phyloP scores from a whole-genome alignment of 2,113 vertebrate genomes.

The Thalassoma bifasciatum region DNA sequence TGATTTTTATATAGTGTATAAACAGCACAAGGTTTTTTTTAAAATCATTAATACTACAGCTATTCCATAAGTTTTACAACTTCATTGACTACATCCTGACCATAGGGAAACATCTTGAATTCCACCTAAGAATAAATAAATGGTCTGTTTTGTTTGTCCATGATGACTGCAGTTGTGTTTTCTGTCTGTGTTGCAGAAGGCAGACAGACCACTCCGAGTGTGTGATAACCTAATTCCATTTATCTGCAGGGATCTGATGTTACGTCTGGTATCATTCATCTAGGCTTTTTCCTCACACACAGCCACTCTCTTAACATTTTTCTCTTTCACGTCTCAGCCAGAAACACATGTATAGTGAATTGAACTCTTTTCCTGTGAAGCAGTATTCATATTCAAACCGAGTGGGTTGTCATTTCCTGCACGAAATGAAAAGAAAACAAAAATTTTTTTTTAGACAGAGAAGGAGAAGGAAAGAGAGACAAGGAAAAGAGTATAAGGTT shows the following conservation, averaged over 20 bases:
- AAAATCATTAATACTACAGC: neutral
- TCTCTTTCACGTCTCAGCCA: conserved; percentile 20
- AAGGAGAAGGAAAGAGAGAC: conserved; percentile 8
- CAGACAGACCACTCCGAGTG: neutral
- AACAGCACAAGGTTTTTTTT: conserved; percentile 20
- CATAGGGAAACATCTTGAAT: neutral
- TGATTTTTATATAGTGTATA: conserved; percentile 40
- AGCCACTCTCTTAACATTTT: neutral
- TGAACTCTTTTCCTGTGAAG: conserved; percentile 37
- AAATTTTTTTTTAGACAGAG: conserved; percentile 7
- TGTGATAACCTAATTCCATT: conserved; percentile 51
- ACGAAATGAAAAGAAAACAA: conserved; percentile 69
- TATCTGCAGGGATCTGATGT: conserved; percentile 34
- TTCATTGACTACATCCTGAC: neutral
- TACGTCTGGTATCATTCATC: conserved; percentile 59
- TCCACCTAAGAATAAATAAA: neutral
- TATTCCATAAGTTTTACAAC: neutral
- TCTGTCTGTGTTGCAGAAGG: conserved; percentile 37
- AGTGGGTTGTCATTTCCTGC: conserved; percentile 66
- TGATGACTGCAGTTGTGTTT: neutral
- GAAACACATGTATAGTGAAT: conserved; percentile 1
- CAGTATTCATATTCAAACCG: conserved; percentile 57
- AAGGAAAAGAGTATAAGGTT: conserved; percentile 1
- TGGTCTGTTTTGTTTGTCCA: neutral
- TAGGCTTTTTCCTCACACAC: neutral